These are phyloP conservation scores for Isaurus tuberculatus DNA, from an alignment of 92 coral and sea anemone species.

Conservation along the genomic window DNA sequence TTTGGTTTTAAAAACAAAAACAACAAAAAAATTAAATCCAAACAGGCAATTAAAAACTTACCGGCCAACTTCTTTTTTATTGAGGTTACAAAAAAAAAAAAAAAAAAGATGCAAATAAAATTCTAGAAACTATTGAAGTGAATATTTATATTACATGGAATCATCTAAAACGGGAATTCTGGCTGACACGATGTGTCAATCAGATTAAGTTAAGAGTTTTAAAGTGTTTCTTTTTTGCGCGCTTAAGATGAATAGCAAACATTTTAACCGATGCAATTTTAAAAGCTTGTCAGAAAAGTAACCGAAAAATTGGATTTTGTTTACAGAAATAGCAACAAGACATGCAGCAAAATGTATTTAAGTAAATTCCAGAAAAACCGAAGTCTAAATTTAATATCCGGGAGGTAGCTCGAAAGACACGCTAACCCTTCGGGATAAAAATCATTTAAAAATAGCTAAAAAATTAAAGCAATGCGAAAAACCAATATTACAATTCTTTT, in stretches of 20 bases:
- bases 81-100: not conserved
- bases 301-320: constrained; percentile 12
- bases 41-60: not conserved
- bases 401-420: constrained; percentile 10
- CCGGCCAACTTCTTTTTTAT: too few relatives aligned
- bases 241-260: constrained; percentile 17
- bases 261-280: not conserved
- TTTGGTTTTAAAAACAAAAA: not conserved
- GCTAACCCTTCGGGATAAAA: not conserved
- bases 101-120: not conserved
- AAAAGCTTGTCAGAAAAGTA: not conserved
- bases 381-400: constrained; percentile 10
- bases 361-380: constrained; percentile 10
- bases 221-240: not conserved
- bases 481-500: too few relatives aligned
- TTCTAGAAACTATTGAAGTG: not conserved
- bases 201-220: constrained; percentile 30
- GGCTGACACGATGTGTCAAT: constrained; percentile 29
- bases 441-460: not conserved
- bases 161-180: not conserved
- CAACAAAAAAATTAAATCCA: not conserved
- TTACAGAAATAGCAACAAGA: not conserved
- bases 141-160: not conserved
- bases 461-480: not conserved
- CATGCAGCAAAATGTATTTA: not conserved